Evolutionary conservation across 1,140 invertebrate genomes (phyloP).

Genomic region (Phymastichus coffea): DNA sequence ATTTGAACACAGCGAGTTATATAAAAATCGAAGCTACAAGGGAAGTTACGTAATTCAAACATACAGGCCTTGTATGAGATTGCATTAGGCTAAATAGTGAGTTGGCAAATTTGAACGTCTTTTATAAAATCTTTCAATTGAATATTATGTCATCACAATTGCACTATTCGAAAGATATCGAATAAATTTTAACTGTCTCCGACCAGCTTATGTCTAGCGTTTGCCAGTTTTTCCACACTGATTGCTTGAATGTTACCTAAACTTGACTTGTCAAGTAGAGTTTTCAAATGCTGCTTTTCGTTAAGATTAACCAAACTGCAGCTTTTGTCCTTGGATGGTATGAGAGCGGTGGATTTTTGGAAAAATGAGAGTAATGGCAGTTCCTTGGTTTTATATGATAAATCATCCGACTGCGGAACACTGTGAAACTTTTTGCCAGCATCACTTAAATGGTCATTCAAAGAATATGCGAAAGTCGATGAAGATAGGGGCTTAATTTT

Average conservation of each 20-base stretch:
- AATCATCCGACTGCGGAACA: slow-evolving; percentile 13
- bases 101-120: slow-evolving; percentile 5
- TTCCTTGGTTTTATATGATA: slow-evolving; percentile 38
- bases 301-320: slow-evolving; percentile 47
- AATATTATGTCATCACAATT: slow-evolving; percentile 17
- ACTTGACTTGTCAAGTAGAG: slow-evolving; percentile 37
- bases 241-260: slow-evolving; percentile 41
- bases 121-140: slow-evolving; percentile 8
- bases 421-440: slow-evolving; percentile 9
- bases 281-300: slow-evolving; percentile 40
- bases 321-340: slow-evolving; percentile 39
- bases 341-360: slow-evolving; percentile 23
- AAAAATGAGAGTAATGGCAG: slow-evolving; percentile 48
- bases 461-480: slow-evolving; percentile 26
- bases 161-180: neutral
- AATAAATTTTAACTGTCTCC: slow-evolving; percentile 27
- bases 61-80: neutral
- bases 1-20: neutral
- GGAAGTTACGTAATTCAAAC: neutral
- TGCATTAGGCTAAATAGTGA: neutral
- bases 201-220: slow-evolving; percentile 42
- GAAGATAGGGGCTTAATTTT: slow-evolving; percentile 26
- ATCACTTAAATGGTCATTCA: slow-evolving; percentile 11
- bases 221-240: slow-evolving; percentile 43
- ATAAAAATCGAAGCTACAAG: neutral